Base-by-base conservation (phyloP, 2,797 vertebrate species). In the Siniperca undulata region DNA sequence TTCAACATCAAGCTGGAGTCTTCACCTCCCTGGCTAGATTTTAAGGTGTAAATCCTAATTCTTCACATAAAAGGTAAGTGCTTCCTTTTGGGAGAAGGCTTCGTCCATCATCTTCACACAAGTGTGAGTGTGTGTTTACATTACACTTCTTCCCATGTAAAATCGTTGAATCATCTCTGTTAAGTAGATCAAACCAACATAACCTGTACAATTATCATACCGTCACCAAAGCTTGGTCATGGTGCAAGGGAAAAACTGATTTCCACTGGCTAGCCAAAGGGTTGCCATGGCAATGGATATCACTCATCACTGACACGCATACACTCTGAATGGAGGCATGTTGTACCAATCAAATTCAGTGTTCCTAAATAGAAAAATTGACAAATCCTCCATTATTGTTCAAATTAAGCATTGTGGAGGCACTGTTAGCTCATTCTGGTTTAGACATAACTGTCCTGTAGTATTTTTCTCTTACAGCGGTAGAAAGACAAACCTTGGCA, bases 181-280 rank as follows among this genome's bases (percentile, higher is more conserved):
- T 42, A 27, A 64, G 56, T 34, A 58, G 8, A 62, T 73, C 7
- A 55, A 64, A 50, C 22, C 13, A 16, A 55, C 48, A 59, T 22
- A 75, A 48, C 68, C 59, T 65, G 16, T 56, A 14, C 24, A 38
- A 66, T 71, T 68, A 76, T 71, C 46, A 2, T 46, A 67, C 20
- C 38, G 58, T 87, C 22, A 64, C 36, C 48, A 61, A 76, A 71
- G 36, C 30, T 12, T 60, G 53, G 12, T 71, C 76, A 71, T 7
- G 3, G 44, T 52, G 22, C 12, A 30, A 50, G 17, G 55, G 22
- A 58, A 82, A 16, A 64, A 19, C 24, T 22, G 5, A 55, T 48
- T 84, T 8, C 68, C 27, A 56, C 10, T 46, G 52, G 30, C 52
- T 74, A 42, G 62, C 50, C 24, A 59, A 62, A 68, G 22, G 27